A percentile compares a stretch with the other conserved stretches of the same genome.
These are phyloP conservation scores for Lophotis ruficrista DNA, from an alignment of 2,113 vertebrate genomes.

Conservation along the genomic window DNA sequence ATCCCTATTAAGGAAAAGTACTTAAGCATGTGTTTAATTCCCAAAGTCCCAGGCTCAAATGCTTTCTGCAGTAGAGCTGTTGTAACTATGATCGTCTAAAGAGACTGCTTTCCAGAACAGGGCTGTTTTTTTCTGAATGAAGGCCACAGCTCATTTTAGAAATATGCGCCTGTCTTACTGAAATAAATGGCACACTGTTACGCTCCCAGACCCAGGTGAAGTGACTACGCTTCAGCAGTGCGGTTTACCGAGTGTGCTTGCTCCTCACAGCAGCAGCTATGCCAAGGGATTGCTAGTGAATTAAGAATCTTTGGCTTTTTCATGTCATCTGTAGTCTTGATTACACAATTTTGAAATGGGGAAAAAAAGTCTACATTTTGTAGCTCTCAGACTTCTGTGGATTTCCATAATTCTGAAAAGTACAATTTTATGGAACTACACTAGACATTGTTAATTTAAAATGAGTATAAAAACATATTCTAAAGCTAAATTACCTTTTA, in stretches of 20 bases:
- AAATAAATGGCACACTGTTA: slow-evolving; percentile 1
- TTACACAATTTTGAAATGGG: not conserved
- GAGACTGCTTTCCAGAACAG: slow-evolving; percentile 40
- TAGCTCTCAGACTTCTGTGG: not conserved
- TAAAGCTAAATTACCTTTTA: slow-evolving; percentile 24
- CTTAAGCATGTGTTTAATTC: slow-evolving; percentile 56
- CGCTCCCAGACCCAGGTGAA: not conserved
- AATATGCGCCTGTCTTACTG: not conserved
- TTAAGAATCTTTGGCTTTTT: not conserved
- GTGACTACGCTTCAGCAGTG: not conserved
- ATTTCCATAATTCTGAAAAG: slow-evolving; percentile 27
- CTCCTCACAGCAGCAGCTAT: not conserved
- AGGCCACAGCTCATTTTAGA: slow-evolving; percentile 31
- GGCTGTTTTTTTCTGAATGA: slow-evolving; percentile 20
- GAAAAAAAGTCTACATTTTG: not conserved
- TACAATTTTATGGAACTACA: not conserved
- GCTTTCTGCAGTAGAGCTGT: not conserved
- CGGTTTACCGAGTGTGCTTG: not conserved
- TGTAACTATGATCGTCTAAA: not conserved
- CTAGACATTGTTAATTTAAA: slow-evolving; percentile 26
- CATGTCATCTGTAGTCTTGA: not conserved
- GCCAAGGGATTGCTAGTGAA: not conserved
- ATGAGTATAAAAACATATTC: not conserved
- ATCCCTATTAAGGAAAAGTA: slow-evolving; percentile 31
- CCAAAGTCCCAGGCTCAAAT: slow-evolving; percentile 19